These are phyloP conservation scores for Nemotelus nigrinus DNA, from an alignment of 2,888 invertebrate genomes.

Conservation along the genomic window DNA sequence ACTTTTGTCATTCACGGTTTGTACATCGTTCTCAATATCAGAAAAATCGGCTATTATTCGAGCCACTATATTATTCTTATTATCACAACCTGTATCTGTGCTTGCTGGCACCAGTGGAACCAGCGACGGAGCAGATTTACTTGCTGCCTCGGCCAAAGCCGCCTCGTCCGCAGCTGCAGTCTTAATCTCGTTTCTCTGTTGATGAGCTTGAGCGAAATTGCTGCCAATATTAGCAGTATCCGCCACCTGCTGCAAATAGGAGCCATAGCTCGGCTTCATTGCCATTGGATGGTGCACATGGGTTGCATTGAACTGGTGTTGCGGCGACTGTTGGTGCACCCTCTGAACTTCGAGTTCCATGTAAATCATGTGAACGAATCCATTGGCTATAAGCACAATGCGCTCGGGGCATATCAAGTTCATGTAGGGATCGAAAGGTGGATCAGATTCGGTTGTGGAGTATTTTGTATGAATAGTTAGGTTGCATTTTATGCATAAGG, in stretches of 20 bases:
- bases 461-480: constrained; percentile 92
- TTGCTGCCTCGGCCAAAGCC: not conserved
- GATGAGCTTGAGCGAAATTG: constrained; percentile 58
- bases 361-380: constrained; percentile 81
- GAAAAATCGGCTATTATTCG: constrained; percentile 73
- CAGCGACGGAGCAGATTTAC: constrained; percentile 50
- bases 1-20: constrained; percentile 54
- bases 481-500: constrained; percentile 86
- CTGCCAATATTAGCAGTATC: not conserved
- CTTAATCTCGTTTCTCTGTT: constrained; percentile 56
- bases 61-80: constrained; percentile 70
- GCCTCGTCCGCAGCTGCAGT: constrained; percentile 55
- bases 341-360: constrained; percentile 69
- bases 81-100: constrained; percentile 59
- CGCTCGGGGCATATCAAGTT: constrained; percentile 77
- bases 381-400: constrained; percentile 85
- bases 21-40: constrained; percentile 70
- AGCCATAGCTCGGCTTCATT: constrained; percentile 33
- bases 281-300: constrained; percentile 37
- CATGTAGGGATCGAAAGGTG: constrained; percentile 76
- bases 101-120: constrained; percentile 57
- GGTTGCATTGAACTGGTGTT: constrained; percentile 47
- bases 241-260: not conserved
- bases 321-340: constrained; percentile 42
- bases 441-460: constrained; percentile 87